These are phyloP conservation scores for Heteractis magnifica DNA, from an alignment of 92 coral and sea anemone genomes.

Conservation along the genomic window DNA sequence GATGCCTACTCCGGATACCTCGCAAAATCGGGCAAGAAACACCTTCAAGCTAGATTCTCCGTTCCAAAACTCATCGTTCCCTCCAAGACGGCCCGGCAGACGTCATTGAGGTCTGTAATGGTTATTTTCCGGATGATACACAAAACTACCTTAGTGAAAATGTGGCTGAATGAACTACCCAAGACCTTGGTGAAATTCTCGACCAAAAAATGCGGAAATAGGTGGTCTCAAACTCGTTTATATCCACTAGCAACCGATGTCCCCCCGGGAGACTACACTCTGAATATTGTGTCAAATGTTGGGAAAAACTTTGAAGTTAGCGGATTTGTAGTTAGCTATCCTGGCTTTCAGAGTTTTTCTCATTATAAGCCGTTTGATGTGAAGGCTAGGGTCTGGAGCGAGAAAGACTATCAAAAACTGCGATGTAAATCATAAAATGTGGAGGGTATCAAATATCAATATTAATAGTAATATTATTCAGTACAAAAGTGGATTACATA, in stretches of 20 bases:
- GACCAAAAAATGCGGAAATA: slow-evolving; percentile 25
- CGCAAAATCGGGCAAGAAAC: slow-evolving; percentile 31
- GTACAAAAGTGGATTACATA: no score
- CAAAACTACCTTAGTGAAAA: slow-evolving; percentile 10
- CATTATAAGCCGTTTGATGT: slow-evolving; percentile 49
- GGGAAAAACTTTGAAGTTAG: slow-evolving; percentile 11
- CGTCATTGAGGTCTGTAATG: slow-evolving; percentile 24
- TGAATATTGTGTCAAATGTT: slow-evolving; percentile 17
- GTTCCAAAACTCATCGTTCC: slow-evolving; percentile 29
- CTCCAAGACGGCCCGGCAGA: background rate
- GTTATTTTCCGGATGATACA: slow-evolving; percentile 31
- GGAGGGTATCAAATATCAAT: no score
- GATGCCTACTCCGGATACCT: slow-evolving; percentile 75
- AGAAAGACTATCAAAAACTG: slow-evolving; percentile 9
- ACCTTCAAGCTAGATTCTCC: slow-evolving; percentile 36
- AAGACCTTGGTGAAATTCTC: slow-evolving; percentile 23
- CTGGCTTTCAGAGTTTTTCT: slow-evolving; percentile 26
- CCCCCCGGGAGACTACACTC: slow-evolving; percentile 43
- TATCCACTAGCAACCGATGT: slow-evolving; percentile 35
- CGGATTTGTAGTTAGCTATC: slow-evolving; percentile 44
- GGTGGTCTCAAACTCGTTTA: slow-evolving; percentile 44
- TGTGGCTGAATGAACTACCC: slow-evolving; percentile 30
- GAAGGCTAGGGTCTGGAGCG: slow-evolving; percentile 35
- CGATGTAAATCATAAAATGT: background rate
- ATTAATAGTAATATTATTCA: no score